These are phyloP conservation scores for Xerus rutilus DNA, from an alignment of 2,797 vertebrate genomes.

Conservation along the genomic window DNA sequence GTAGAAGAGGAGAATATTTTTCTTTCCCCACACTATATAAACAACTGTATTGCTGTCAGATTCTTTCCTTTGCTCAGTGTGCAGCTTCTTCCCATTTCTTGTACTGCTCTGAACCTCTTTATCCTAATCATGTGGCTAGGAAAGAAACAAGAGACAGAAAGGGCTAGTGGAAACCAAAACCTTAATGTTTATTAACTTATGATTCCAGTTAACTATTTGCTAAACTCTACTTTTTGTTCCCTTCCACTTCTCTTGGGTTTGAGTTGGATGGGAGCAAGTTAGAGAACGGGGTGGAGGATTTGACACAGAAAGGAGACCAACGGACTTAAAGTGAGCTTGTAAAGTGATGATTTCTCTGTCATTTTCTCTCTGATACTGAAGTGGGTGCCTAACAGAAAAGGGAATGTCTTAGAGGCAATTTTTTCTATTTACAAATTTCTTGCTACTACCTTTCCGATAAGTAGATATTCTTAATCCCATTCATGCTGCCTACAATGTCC, in stretches of 20 bases:
- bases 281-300: background rate
- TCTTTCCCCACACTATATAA: background rate
- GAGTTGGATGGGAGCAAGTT: background rate
- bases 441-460: background rate
- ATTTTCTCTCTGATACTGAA: background rate
- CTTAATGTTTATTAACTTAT: background rate
- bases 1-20: background rate
- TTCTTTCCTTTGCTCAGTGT: background rate
- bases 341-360: background rate
- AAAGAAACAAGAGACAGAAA: background rate
- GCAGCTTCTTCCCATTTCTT: background rate
- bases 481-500: background rate
- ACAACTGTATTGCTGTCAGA: no score
- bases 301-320: background rate
- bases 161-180: background rate
- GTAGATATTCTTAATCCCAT: background rate
- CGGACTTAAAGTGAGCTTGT: no score
- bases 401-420: background rate
- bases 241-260: background rate
- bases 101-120: background rate
- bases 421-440: background rate
- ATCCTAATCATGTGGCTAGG: background rate
- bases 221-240: background rate
- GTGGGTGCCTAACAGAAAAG: background rate
- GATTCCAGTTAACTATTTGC: no score